phyloP scores from a whole-genome alignment of 2,113 vertebrate genomes.

The Lampris megalopsis region DNA sequence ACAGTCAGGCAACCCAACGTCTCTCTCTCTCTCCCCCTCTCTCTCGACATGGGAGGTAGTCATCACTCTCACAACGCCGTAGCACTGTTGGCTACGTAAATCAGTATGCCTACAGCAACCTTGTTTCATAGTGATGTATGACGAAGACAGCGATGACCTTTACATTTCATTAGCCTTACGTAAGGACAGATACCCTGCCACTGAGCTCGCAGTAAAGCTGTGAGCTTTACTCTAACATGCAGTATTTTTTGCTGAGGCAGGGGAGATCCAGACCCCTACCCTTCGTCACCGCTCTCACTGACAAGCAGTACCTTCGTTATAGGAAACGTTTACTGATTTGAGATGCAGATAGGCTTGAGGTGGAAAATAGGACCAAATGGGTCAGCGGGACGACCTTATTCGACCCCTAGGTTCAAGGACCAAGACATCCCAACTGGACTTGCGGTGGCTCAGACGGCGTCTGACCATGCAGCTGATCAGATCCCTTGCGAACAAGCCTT shows the following conservation, averaged over 20 bases:
- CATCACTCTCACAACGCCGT: slow-evolving; percentile 35
- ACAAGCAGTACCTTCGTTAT: slow-evolving; percentile 33
- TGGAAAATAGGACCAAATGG: slow-evolving; percentile 10
- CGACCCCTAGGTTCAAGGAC: slow-evolving; percentile 34
- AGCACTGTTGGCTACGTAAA: slow-evolving; percentile 47
- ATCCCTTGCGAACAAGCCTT: slow-evolving; percentile 1
- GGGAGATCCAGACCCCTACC: slow-evolving; percentile 31
- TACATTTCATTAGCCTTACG: slow-evolving; percentile 59
- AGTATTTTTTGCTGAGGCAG: slow-evolving; percentile 38
- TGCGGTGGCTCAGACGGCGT: not conserved
- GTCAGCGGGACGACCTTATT: slow-evolving; percentile 48
- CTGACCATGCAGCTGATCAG: not conserved
- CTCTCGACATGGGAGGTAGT: slow-evolving; percentile 49
- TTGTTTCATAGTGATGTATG: slow-evolving; percentile 29
- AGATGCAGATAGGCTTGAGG: slow-evolving; percentile 8
- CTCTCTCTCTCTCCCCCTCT: slow-evolving; percentile 19
- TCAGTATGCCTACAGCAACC: slow-evolving; percentile 37
- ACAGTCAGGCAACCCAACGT: slow-evolving; percentile 60
- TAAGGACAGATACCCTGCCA: slow-evolving; percentile 9
- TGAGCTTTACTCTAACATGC: slow-evolving; percentile 31
- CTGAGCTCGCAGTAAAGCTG: slow-evolving; percentile 23
- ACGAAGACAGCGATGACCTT: slow-evolving; percentile 70
- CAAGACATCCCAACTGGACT: not conserved
- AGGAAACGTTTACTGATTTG: slow-evolving; percentile 53
- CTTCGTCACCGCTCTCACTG: slow-evolving; percentile 31